Base-by-base conservation (phyloP, 2,888 invertebrate genomes). In the Mesorhabditis belari region DNA sequence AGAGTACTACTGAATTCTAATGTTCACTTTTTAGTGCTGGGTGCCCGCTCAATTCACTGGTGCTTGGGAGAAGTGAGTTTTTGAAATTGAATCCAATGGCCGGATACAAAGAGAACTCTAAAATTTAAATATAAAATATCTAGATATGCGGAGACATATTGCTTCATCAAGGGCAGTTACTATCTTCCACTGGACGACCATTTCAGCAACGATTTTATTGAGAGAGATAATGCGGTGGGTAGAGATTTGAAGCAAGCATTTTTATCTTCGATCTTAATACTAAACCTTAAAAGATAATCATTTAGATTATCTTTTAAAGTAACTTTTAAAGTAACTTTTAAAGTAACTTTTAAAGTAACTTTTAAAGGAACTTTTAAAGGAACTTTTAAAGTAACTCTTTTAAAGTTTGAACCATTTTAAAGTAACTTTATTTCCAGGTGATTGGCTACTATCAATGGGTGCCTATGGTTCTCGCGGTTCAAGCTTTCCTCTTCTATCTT, bases 401-500 rank as follows among this genome's bases (percentile, higher is more conserved):
- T 9, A 35, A 35, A 6, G 17, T 51, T 6, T 6, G 6, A 12
- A 17, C 29, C 19, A 12, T 17, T 12, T 55, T 55, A 3, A 49
- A 9, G 26, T 6, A 4, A 3, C 27, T n/a, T 1, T 55, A 5
- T 24, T 56, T 60, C 17, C 52, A 69, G 63, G 62, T 28, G 21
- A 66, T 76, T 51, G 70, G 69, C 9, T 76, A 77, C 66, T 77
- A 76, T 57, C 75, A 75, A 54, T 76, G 75, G 77, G 74, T 76
- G 27, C 76, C 76, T 3, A 63, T 77, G 52, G 59, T 77, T 9
- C 64, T 77, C n/a, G 73, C 74, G 53, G 57, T 74, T 54, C 78
- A 79, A 64, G 79, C 80, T 3, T 69, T 80, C 55, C 66, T 77
- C 19, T 80, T 80, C 71, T 79, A 75, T 60, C 52, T 80, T 6